Evolutionary conservation across 2,888 invertebrate genomes (phyloP).

Genomic region (Ochlodes sylvanus): DNA sequence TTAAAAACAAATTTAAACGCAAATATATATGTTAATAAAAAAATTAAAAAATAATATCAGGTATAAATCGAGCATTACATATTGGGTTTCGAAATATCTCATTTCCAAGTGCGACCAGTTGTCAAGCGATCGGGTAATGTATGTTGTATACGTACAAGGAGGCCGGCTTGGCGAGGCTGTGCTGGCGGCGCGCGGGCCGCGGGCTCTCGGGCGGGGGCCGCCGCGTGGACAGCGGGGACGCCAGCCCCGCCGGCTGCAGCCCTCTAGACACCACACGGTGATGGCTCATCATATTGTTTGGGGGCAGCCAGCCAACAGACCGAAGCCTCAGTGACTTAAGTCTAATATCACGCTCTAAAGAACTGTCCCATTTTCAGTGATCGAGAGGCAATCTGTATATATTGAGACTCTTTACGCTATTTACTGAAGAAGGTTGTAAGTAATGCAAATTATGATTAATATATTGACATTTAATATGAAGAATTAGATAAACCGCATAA

Average conservation of each 20-base stretch:
- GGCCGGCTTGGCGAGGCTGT: constrained; percentile 65
- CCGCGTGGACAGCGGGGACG: constrained; percentile 63
- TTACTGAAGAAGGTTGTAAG: too few relatives aligned
- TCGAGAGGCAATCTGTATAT: too few relatives aligned
- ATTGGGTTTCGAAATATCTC: constrained; percentile 10
- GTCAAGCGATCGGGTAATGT: constrained; percentile 1
- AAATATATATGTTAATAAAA: background rate
- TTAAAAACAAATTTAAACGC: too few relatives aligned
- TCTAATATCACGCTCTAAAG: too few relatives aligned
- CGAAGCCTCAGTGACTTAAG: too few relatives aligned
- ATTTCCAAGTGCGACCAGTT: constrained; percentile 32
- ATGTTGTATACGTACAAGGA: constrained; percentile 74
- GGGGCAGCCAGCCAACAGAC: too few relatives aligned
- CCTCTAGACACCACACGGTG: constrained; percentile 57
- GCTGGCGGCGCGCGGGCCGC: constrained; percentile 64
- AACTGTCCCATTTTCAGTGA: too few relatives aligned
- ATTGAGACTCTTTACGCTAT: too few relatives aligned
- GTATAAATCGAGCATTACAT: too few relatives aligned
- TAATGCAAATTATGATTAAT: too few relatives aligned
- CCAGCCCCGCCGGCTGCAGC: constrained; percentile 57
- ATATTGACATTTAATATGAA: too few relatives aligned
- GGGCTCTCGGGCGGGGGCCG: constrained; percentile 68
- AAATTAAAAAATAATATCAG: background rate
- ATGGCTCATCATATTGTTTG: background rate
- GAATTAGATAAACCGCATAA: too few relatives aligned